Evolutionary conservation across 2,797 vertebrate genomes (phyloP).

Genomic region (Crocodylus rhombifer): DNA sequence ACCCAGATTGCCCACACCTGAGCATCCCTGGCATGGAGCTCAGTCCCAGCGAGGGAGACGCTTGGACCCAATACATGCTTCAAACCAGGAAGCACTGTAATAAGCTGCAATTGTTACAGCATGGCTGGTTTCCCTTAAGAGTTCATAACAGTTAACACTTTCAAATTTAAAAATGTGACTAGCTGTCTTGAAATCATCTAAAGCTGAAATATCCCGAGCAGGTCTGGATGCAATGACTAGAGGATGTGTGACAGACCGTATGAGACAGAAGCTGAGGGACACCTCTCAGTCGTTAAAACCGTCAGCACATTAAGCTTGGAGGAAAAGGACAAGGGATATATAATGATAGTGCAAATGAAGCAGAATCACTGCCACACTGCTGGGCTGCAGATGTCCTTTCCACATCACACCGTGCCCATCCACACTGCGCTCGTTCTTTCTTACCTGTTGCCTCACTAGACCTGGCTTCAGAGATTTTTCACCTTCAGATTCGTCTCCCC

Average conservation of each 20-base stretch:
- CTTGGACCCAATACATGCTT: fast-evolving
- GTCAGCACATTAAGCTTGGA: not conserved
- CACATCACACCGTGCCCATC: not conserved
- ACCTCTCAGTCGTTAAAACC: not conserved
- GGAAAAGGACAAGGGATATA: not conserved
- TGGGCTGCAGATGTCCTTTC: not conserved
- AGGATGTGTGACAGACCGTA: not conserved
- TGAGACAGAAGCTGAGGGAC: not conserved
- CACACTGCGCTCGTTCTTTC: fast-evolving
- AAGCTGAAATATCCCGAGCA: not conserved
- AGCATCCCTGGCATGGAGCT: not conserved
- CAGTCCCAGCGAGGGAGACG: not conserved
- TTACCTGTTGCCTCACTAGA: not conserved
- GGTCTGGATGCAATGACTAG: not conserved
- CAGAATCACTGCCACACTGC: too few relatives aligned
- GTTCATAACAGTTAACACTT: too few relatives aligned
- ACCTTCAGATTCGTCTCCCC: not conserved
- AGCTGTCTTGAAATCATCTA: not conserved
- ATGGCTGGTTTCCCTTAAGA: not conserved
- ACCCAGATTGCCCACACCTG: fast-evolving
- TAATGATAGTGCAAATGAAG: too few relatives aligned
- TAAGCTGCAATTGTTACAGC: not conserved
- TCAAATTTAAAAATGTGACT: not conserved
- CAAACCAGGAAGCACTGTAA: not conserved
- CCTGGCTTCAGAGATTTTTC: not conserved